Conservation (phyloP, 1,140 invertebrate genomes). For the Dryas iulia region DNA sequence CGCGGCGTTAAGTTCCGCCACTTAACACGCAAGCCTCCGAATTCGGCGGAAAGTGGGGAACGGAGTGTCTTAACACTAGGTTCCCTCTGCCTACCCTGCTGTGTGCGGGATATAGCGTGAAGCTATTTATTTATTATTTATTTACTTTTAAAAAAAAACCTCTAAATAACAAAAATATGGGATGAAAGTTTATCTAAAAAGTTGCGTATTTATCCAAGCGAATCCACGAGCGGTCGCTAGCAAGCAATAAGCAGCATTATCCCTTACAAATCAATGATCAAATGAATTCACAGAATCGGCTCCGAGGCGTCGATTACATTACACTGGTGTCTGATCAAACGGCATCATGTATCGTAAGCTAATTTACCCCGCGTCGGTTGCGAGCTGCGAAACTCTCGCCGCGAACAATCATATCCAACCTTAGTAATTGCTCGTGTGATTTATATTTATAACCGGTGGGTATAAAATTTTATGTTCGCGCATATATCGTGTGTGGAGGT, state of each 20-base stretch:
- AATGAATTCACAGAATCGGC: not conserved
- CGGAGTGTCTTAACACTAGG: too few species aligned
- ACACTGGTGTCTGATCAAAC: not conserved
- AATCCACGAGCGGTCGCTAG: too few species aligned
- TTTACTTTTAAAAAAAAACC: too few species aligned
- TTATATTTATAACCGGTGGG: not conserved
- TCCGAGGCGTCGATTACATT: not conserved
- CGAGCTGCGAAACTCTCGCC: conserved; percentile 10
- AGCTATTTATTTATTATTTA: too few species aligned
- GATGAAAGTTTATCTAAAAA: too few species aligned
- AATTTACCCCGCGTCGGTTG: conserved; percentile 8
- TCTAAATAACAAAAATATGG: too few species aligned
- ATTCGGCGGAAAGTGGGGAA: too few species aligned
- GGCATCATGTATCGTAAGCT: conserved; percentile 7
- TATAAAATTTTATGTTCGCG: not conserved
- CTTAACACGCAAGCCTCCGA: too few species aligned
- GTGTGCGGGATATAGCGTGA: too few species aligned
- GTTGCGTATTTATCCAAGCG: too few species aligned
- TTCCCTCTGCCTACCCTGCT: too few species aligned
- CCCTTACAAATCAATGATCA: not conserved
- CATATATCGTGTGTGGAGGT: not conserved
- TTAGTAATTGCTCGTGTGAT: conserved; percentile 11
- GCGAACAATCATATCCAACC: conserved; percentile 5
- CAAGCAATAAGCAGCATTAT: not conserved
- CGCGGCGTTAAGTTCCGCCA: too few species aligned